Evolutionary conservation across 2,797 vertebrate genomes (phyloP).

Genomic region (Falco rusticolus): DNA sequence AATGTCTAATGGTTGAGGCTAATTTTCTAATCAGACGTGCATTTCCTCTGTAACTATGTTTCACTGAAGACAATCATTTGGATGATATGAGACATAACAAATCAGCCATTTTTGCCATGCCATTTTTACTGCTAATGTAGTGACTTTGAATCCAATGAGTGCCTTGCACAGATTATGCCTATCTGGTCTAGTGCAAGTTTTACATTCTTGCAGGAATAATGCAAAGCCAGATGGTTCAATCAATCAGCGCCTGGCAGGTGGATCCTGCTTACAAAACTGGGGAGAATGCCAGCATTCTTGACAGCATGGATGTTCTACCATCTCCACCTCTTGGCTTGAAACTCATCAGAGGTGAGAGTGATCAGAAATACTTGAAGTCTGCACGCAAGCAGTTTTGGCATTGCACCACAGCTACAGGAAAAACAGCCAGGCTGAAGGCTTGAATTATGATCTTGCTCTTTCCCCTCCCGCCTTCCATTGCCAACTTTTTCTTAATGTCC

Average conservation of each 20-base stretch:
- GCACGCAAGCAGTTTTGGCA: neutral
- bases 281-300: neutral
- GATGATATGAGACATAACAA: neutral
- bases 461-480: neutral
- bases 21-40: neutral
- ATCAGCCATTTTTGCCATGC: neutral
- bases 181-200: neutral
- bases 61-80: neutral
- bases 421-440: neutral
- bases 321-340: conserved; percentile 1
- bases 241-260: conserved; percentile 9
- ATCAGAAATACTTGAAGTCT: neutral
- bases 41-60: neutral
- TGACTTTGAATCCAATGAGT: neutral
- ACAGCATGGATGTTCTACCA: neutral
- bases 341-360: neutral
- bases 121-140: neutral
- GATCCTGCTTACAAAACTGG: neutral
- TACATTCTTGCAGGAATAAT: conserved; percentile 5
- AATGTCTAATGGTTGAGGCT: neutral
- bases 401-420: neutral
- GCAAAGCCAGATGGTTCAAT: conserved; percentile 34
- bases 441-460: conserved; percentile 2
- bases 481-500: neutral
- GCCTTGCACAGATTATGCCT: neutral